phyloP scores from a whole-genome alignment of 30 jellyfish, hydroid and myxozoan species.

The Haliclystus octoradiatus region DNA sequence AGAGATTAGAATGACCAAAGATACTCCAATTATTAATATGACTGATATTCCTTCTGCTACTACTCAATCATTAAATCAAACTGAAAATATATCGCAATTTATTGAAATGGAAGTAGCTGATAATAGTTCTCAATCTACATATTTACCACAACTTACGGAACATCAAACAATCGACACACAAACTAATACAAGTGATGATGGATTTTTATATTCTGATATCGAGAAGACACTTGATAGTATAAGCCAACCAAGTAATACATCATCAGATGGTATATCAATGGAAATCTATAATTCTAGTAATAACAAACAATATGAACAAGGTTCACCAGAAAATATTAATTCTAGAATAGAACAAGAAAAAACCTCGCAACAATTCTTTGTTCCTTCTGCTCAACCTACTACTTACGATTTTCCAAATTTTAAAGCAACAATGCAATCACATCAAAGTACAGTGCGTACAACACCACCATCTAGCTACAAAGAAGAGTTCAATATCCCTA shows the following conservation, averaged over 20 bases:
- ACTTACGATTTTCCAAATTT: background rate
- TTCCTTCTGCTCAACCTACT: slow-evolving; percentile 17
- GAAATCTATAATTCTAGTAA: background rate
- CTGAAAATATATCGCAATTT: background rate
- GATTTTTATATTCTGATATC: background rate
- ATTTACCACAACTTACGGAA: background rate
- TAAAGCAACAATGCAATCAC: background rate
- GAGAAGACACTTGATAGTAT: background rate
- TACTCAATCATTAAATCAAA: background rate
- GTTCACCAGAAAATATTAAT: background rate
- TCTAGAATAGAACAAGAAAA: background rate
- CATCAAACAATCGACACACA: too few species aligned
- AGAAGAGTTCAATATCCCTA: background rate
- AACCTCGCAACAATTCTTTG: slow-evolving; percentile 1
- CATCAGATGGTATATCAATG: background rate
- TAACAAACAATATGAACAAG: background rate
- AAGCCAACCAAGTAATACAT: background rate
- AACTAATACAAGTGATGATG: too few species aligned
- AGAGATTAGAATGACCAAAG: too few species aligned
- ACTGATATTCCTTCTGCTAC: background rate
- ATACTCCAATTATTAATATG: too few species aligned
- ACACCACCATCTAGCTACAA: background rate
- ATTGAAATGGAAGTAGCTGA: background rate
- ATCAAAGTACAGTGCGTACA: background rate
- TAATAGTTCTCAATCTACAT: background rate